These are phyloP conservation scores for Adelges cooleyi DNA, from an alignment of 1,140 invertebrate genomes.

Conservation along the genomic window DNA sequence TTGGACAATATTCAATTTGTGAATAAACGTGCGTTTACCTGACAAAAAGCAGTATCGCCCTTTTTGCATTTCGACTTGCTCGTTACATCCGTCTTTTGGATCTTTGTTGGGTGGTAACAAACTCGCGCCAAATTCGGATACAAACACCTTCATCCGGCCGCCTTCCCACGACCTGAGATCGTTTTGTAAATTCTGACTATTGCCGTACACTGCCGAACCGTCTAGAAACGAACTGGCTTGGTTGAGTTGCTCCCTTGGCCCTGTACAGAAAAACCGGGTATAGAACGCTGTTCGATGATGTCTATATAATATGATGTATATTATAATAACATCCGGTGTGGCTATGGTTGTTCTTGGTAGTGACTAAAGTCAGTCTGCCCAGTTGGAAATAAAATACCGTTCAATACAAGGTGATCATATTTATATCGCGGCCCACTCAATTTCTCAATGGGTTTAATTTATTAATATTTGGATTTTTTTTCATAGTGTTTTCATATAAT, in stretches of 20 bases:
- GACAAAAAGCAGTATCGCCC: slow-evolving; percentile 68
- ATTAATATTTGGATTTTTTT: too few relatives aligned
- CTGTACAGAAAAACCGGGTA: slow-evolving; percentile 38
- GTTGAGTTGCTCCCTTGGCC: slow-evolving; percentile 75
- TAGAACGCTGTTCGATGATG: slow-evolving; percentile 8
- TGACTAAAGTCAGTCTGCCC: too few relatives aligned
- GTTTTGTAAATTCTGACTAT: slow-evolving; percentile 42
- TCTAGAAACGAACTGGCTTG: slow-evolving; percentile 85
- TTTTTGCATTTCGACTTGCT: slow-evolving; percentile 47
- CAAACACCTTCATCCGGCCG: slow-evolving; percentile 44
- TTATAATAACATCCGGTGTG: background rate
- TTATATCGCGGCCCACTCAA: too few relatives aligned
- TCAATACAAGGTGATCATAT: too few relatives aligned
- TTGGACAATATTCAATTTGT: too few relatives aligned
- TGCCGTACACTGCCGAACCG: slow-evolving; percentile 75
- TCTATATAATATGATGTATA: background rate
- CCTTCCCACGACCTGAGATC: slow-evolving; percentile 45
- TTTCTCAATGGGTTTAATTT: too few relatives aligned
- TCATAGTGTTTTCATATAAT: too few relatives aligned
- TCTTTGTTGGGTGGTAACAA: slow-evolving; percentile 60
- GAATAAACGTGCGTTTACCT: too few relatives aligned
- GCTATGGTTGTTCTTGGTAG: too few relatives aligned
- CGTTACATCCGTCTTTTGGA: slow-evolving; percentile 62
- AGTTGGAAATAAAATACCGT: too few relatives aligned
- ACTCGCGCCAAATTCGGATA: slow-evolving; percentile 49